Base-by-base conservation (phyloP, 2,797 vertebrate genomes). In the Xyrichtys novacula region DNA sequence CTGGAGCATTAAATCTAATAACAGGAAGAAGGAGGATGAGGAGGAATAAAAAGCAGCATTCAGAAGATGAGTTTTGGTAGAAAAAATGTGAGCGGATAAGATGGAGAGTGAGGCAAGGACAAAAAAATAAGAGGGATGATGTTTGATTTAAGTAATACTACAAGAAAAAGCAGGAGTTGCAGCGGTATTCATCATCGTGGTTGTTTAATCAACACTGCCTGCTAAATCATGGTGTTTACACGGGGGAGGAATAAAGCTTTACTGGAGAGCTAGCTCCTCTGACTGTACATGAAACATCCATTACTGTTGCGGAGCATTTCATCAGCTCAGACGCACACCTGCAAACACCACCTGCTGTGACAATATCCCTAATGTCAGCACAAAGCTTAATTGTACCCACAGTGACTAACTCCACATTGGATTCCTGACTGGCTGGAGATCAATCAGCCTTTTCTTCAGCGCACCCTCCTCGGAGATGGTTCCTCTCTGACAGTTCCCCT, bases 241-340 rank as follows among this genome's bases (percentile, higher is more conserved):
- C 47, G n/a, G 36, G 31, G 53, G 55, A 26, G 32, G 6, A 38
- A 61, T 44, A 25, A 36, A 73, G 20, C 38, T 56, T 52, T 54
- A 44, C 12, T 16, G 49, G n/a, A 34, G 15, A 69, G 68, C 63
- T 68, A 53, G 16, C 61, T 40, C 19, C 23, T 63, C 20, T 57
- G 67, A 64, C 62, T 40, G 25, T 19, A 68, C 31, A 60, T 36
- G 56, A 72, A 46, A 52, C 49, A 54, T 63, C 44, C 14, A 3
- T 55, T 66, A 38, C 48, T 36, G 63, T 49, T 63, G 59, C 62
- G 52, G 61, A 79, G 63, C 62, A 49, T 61, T 65, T 77, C 69
- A 81, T 81, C 54, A 77, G 56, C 32, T 36, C 32, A 36, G 70
- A 50, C 42, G 57, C 47, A 76, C 70, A 81, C 61, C 73, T 71